Evolutionary conservation across 2,888 invertebrate genomes (phyloP), one percentile per base, ranked within the genome.

Genomic region (Ashinkailepas kermadecensis): DNA sequence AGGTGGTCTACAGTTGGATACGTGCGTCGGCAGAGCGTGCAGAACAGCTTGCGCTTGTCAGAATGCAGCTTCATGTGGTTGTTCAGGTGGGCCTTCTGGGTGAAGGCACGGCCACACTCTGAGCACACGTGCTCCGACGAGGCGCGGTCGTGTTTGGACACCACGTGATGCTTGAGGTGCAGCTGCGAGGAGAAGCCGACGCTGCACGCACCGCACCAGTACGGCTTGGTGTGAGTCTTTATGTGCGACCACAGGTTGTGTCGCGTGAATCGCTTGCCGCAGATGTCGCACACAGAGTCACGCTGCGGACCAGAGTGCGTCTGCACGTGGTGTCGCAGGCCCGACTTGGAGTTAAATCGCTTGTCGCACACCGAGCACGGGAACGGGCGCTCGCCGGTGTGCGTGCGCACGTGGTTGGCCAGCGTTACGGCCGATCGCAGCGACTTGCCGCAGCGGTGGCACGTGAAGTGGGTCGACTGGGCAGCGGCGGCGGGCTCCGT

Each of bases 151-250:
- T 70, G 70, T n/a, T 54, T 21, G 7, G 70, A 70, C 54, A 70
- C 70, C 13, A 15, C 8, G 70, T 70, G 70, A 18, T 70, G 39
- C 39, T 54, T 39, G 8, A 70, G 70, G 54, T 70, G 70, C 18
- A 54, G 18, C 18, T 70, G 39, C 6, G 70, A 70, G 0, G 70
- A 70, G 70, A 70, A 70, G 18, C 54, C 18, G 15, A 25, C 25
- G 15, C 70, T 54, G 70, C 70, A 70, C 15, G 10, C 18, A 15
- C 8, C 54, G 18, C 70, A 70, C 70, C 8, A 10, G 54, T 18
- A 70, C 13, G 70, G 70, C 70, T 15, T 39, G 54, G n/a, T 70
- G 70, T 70, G 70, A 39, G 70, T 70, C 54, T 70, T 70, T 18
- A 70, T 39, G 18, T 70, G 70, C 15, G 70, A 54, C 70, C 70